phyloP scores from a whole-genome alignment of 2,797 vertebrate genomes.

The Eulemur mongoz region DNA sequence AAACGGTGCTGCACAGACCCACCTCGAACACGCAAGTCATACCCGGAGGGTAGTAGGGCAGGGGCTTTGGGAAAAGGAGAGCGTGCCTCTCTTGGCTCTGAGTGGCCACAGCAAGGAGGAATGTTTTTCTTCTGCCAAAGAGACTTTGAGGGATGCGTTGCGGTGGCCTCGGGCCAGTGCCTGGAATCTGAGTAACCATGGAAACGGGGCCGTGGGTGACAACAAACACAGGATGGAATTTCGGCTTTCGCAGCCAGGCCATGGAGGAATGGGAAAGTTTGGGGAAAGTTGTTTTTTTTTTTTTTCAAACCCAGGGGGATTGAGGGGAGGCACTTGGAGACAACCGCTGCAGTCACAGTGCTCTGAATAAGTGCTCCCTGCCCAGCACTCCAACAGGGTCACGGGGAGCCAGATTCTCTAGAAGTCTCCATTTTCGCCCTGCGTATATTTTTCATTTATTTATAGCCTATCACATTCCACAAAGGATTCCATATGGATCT shows the following conservation, averaged over 20 bases:
- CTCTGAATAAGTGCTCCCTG: not conserved
- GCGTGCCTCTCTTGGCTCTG: not conserved
- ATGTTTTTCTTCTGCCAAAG: constrained; percentile 72
- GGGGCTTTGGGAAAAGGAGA: not conserved
- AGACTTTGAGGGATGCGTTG: constrained; percentile 81
- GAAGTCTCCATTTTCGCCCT: not conserved
- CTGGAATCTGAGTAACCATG: constrained; percentile 82
- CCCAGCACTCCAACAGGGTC: not conserved
- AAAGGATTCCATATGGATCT: not conserved
- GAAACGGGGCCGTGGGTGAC: constrained; percentile 77
- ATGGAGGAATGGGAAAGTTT: constrained; percentile 78
- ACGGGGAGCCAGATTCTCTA: not conserved
- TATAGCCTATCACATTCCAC: not conserved
- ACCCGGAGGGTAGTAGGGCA: not conserved
- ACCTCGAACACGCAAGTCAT: not conserved
- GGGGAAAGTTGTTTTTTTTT: constrained; percentile 58
- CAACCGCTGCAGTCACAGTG: not conserved
- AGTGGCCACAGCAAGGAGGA: constrained; percentile 34
- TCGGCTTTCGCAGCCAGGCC: constrained; percentile 75
- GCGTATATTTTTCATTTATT: not conserved
- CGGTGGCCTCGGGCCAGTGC: constrained; percentile 74
- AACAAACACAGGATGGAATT: constrained; percentile 84
- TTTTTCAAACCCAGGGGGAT: not conserved
- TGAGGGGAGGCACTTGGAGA: not conserved
- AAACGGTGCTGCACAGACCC: not conserved